Percentiles rank a stretch among this genome's conserved stretches.
phyloP scores from a whole-genome alignment of 2,797 vertebrate genomes.

The Anabas testudineus region DNA sequence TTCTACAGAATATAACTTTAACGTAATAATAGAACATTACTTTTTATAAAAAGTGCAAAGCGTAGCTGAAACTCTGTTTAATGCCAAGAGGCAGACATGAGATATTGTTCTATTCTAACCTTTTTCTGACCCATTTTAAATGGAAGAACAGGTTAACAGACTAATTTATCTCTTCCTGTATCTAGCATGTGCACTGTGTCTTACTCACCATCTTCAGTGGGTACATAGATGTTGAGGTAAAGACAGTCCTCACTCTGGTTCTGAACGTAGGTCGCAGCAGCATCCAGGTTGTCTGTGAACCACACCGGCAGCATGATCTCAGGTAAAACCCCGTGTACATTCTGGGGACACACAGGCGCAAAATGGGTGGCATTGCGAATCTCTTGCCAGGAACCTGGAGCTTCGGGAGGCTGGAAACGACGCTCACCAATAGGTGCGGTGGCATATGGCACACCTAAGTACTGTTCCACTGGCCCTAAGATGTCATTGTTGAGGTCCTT shows the following conservation, averaged over 20 bases:
- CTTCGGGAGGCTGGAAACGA: slow-evolving; percentile 93
- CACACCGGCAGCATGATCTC: slow-evolving; percentile 96
- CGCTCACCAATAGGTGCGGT: slow-evolving; percentile 90
- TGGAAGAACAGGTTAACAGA: slow-evolving; percentile 10
- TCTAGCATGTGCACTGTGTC: neutral
- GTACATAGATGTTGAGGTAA: slow-evolving; percentile 93
- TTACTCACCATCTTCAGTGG: slow-evolving; percentile 83
- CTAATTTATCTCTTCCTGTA: neutral
- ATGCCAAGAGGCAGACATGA: neutral
- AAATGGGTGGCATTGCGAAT: slow-evolving; percentile 92
- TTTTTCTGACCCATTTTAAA: neutral
- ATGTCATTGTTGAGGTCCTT: slow-evolving; percentile 94
- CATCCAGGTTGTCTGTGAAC: slow-evolving; percentile 96
- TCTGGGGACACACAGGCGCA: slow-evolving; percentile 93
- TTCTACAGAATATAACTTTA: slow-evolving; percentile 50
- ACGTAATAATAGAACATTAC: neutral
- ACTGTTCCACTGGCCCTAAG: slow-evolving; percentile 92
- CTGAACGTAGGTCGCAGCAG: slow-evolving; percentile 91
- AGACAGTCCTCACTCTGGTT: slow-evolving; percentile 97
- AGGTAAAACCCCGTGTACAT: slow-evolving; percentile 91
- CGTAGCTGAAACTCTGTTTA: slow-evolving; percentile 15
- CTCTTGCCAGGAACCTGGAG: slow-evolving; percentile 93
- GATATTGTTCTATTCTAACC: neutral
- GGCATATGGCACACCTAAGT: slow-evolving; percentile 92
- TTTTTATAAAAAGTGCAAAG: slow-evolving; percentile 17